Base-by-base conservation (phyloP, 2,888 invertebrate species). In the Drosophila ustulata region DNA sequence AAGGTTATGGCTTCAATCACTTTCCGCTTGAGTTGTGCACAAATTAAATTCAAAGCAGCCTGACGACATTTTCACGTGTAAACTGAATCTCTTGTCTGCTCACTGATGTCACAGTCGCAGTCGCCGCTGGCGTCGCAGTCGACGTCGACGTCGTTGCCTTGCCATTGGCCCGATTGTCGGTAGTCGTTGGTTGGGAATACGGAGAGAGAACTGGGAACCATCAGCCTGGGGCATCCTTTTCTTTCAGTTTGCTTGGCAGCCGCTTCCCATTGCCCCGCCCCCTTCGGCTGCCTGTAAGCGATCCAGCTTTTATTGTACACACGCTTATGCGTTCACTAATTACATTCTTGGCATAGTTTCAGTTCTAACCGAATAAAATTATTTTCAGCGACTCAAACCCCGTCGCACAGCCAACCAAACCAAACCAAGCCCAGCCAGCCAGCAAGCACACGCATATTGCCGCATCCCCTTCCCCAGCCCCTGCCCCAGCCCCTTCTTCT, bases 321-420 rank as follows among this genome's bases (percentile, higher is more conserved):
- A 78, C 72, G 80, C 75, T 82, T 72, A 80, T 80, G 80, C 90
- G 89, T 84, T 96, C 96, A 96, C 96, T 97, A 97, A 97, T 97
- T 97, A 96, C 96, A 97, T 97, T 97, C 97, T 96, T 97, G 96
- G 96, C 96, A 97, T 97, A 97, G 96, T 97, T 97, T 96, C 95
- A 89, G 95, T 94, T 94, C 95, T 85, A 88, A 88, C 86, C 88
- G 83, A 85, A 88, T 88, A 86, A 88, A 88, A 88, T 87, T 88
- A 88, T 88, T 85, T 83, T 81, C 80, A 87, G 78, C 82, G 78
- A 73, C 83, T 79, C 79, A 82, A 80, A 71, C 70, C 72, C 55
- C 58, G 23, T 13, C 23, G 34, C 34, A 34, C n/a, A 56, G 26
- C 11, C 37, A 28, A 13, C 11, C 11, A 6, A 30, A 2, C 30